Conservation (phyloP, 2,888 invertebrate species). For the Anarsia innoxiella region DNA sequence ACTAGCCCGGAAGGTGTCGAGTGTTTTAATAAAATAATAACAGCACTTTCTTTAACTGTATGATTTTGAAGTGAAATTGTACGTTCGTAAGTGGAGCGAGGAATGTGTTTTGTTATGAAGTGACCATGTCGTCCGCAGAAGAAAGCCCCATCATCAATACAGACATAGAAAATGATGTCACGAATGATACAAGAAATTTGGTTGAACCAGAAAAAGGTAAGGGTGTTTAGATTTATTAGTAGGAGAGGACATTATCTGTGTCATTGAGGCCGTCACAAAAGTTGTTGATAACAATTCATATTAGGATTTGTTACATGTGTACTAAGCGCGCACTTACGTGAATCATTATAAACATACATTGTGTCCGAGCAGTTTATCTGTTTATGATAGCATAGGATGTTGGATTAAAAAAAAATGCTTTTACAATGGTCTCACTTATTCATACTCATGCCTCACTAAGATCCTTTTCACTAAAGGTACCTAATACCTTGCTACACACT, state of each 20-base stretch:
- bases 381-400: too few relatives aligned
- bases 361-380: too few relatives aligned
- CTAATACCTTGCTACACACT: too few relatives aligned
- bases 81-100: conserved; percentile 12
- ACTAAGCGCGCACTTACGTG: not conserved
- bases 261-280: conserved; percentile 6
- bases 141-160: conserved; percentile 63
- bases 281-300: not conserved
- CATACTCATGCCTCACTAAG: too few relatives aligned
- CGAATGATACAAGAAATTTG: conserved; percentile 50
- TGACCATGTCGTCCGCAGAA: conserved; percentile 50
- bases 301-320: conserved; percentile 1
- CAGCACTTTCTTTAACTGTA: not conserved
- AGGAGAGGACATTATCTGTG: conserved; percentile 4
- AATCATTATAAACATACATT: too few relatives aligned
- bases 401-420: too few relatives aligned
- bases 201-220: conserved; percentile 49
- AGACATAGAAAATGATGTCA: conserved; percentile 61
- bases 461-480: too few relatives aligned
- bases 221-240: conserved; percentile 8
- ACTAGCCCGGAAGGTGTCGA: conserved; percentile 1
- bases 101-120: conserved; percentile 21
- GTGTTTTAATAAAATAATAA: too few relatives aligned
- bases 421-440: too few relatives aligned
- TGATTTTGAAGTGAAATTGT: not conserved